phyloP scores from a whole-genome alignment of 2,113 vertebrate genomes.

The Notarius quadriscutis region DNA sequence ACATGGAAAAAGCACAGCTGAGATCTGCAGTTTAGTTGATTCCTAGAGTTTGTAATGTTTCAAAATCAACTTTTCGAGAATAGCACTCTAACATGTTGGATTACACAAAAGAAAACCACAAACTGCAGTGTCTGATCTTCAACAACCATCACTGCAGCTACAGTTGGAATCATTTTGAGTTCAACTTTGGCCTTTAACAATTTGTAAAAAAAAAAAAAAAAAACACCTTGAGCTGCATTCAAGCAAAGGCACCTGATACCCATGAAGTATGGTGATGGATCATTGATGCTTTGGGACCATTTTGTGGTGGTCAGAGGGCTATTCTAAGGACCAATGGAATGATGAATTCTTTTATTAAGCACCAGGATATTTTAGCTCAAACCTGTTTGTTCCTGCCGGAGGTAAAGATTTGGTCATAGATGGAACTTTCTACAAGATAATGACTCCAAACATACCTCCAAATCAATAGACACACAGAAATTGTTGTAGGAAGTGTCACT shows the following conservation, averaged over 20 bases:
- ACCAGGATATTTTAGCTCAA: constrained; percentile 4
- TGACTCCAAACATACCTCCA: neutral
- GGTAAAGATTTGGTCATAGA: neutral
- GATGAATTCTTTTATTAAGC: neutral
- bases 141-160: neutral
- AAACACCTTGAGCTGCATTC: neutral
- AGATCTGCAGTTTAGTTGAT: neutral
- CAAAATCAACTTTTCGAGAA: neutral
- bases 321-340: neutral
- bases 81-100: neutral
- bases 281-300: neutral
- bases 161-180: neutral
- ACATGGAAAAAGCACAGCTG: neutral
- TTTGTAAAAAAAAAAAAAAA: neutral
- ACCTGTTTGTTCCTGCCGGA: neutral
- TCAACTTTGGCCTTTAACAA: neutral
- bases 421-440: neutral
- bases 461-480: neutral
- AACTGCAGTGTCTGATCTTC: neutral
- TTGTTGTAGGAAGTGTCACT: neutral
- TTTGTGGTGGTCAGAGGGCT: neutral
- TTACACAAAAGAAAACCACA: too few species aligned
- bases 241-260: neutral
- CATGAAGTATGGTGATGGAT: neutral
- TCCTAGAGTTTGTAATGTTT: too few species aligned